A percentile compares a stretch with the other conserved stretches of the same genome.
Conservation (phyloP, 23 tunicate species). For the Pegea sp. region DNA sequence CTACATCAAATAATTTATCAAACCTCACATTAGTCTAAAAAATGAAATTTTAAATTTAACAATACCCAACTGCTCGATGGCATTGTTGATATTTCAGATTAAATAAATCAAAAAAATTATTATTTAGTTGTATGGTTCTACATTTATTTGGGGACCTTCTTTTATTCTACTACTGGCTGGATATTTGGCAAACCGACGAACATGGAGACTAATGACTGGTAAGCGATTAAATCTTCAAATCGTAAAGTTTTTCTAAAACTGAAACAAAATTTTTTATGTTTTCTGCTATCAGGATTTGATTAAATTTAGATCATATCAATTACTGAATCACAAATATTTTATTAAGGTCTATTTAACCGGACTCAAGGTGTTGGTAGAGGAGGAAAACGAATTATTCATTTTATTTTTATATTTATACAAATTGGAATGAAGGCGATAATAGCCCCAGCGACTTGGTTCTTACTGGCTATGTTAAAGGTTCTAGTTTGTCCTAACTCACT, state of each 20-base stretch:
- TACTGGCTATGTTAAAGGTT: conserved; percentile 77
- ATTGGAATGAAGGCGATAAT: conserved; percentile 55
- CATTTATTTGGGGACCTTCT: conserved; percentile 90
- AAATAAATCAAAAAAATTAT: too few relatives aligned
- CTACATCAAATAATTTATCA: too few relatives aligned
- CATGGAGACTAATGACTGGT: conserved; percentile 91
- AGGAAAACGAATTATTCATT: conserved; percentile 69
- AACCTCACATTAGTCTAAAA: too few relatives aligned
- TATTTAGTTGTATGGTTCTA: conserved; percentile 42
- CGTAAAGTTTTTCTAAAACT: neutral
- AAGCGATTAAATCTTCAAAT: conserved; percentile 2
- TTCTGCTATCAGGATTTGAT: neutral
- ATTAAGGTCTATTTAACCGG: conserved; percentile 68
- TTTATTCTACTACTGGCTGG: conserved; percentile 43
- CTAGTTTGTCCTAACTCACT: too few relatives aligned
- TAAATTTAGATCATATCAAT: neutral
- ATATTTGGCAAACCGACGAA: conserved; percentile 63
- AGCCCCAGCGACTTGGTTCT: conserved; percentile 91
- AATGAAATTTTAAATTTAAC: too few relatives aligned
- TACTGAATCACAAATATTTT: conserved; percentile 1
- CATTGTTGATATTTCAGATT: too few relatives aligned
- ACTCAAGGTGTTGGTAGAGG: conserved; percentile 71
- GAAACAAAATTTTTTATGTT: neutral
- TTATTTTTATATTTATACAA: conserved; percentile 47
- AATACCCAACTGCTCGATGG: too few relatives aligned